Base-by-base conservation (phyloP, 2,888 invertebrate species). In the Colostygia pectinataria region DNA sequence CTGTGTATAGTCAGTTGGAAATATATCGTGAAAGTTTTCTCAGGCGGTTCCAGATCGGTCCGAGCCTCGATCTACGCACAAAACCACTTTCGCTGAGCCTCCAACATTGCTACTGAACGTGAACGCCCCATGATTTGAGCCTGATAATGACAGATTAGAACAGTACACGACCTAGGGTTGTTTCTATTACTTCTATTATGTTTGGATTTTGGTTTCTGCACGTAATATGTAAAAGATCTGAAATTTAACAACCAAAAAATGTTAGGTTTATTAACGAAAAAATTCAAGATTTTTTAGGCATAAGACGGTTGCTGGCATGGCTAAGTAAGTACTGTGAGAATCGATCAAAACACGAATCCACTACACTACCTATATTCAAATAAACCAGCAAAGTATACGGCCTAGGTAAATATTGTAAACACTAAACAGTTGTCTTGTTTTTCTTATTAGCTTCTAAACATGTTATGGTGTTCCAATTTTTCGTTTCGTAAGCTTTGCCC, bases 11-110 rank as follows among this genome's bases (percentile, higher is more conserved):
- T 70, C 66, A 66, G 76, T 74, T 74, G 84, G 83, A 86, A 84
- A 81, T 77, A 74, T 83, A 80, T 70, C 81, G 89, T 83, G 89
- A 90, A 90, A 90, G 89, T 87, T 85, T 86, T 87, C 85, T 83
- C 85, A 80, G 71, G 74, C 77, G 71, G 76, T 73, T 74, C 73
- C 74, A 77, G 80, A 71, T 75, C 69, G 66, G 75, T 61, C 70
- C 67, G 77, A 71, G 65, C 69, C 71, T 75, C 66, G 64, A 65
- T 59, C 67, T 70, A 74, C 74, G 76, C 77, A 78, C 77, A 74
- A 79, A 83, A 82, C 83, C 79, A 89, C 88, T 89, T 89, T 89
- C 89, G 81, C 87, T 82, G 58, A 64, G 67, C 69, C 34, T n/a
- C 66, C 67, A 70, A 65, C 71, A 64, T 66, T 63, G 68, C 71